phyloP scores from a whole-genome alignment of 2,888 invertebrate species.

The Abrostola tripartita region DNA sequence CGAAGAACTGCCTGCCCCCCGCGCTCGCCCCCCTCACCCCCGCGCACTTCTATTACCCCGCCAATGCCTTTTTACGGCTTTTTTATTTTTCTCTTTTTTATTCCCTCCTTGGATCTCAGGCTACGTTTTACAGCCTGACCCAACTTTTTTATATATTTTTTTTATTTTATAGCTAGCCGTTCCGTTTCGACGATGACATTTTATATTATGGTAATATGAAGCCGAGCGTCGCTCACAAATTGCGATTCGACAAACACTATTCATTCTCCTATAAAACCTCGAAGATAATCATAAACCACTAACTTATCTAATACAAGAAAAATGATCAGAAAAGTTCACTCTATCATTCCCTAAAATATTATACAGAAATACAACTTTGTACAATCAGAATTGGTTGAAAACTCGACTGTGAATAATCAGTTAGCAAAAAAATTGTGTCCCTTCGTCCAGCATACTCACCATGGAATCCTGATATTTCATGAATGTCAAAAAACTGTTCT shows the following conservation, averaged over 20 bases:
- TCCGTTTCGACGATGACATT: conserved; percentile 55
- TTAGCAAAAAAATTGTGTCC: no score
- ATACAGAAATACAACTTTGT: no score
- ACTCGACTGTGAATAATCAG: no score
- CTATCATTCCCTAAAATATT: no score
- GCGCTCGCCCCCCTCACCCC: conserved; percentile 50
- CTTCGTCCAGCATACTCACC: no score
- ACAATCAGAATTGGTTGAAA: no score
- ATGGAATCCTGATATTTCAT: no score
- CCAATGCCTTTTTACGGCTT: conserved; percentile 72
- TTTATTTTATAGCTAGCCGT: conserved; percentile 58
- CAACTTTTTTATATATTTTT: conserved; percentile 57
- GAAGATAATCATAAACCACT: background rate
- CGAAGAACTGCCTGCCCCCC: conserved; percentile 58
- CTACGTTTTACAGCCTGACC: conserved; percentile 68
- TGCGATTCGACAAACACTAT: conserved; percentile 15
- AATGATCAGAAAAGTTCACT: background rate
- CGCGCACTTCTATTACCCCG: conserved; percentile 68
- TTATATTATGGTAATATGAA: conserved; percentile 57
- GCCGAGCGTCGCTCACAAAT: conserved; percentile 16
- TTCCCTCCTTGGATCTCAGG: conserved; percentile 65
- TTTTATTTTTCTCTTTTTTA: conserved; percentile 76
- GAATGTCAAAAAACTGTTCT: no score
- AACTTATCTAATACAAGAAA: background rate
- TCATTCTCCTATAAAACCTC: background rate